These are phyloP conservation scores for Chiridota heheva DNA, from an alignment of 35 echinoderm and acorn worm species.

Conservation along the genomic window DNA sequence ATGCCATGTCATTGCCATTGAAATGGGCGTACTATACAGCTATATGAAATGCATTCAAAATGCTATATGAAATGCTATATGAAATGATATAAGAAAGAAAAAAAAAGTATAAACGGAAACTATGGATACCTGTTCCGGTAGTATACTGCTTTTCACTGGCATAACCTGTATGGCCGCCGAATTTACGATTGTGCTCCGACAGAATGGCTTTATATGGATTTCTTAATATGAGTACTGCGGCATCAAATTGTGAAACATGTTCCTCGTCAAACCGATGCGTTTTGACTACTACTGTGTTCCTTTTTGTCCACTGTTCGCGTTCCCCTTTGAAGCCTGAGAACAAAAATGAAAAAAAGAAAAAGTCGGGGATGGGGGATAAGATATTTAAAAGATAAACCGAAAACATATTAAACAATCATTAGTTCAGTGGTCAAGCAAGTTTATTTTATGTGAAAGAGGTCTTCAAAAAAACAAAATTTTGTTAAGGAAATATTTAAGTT, in stretches of 20 bases:
- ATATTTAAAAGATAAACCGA: too few species aligned
- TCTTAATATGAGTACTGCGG: constrained; percentile 67
- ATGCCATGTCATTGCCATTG: too few species aligned
- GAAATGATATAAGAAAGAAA: background rate
- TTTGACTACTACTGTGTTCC: constrained; percentile 80
- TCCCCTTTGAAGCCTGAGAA: constrained; percentile 82
- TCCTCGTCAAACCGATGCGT: constrained; percentile 79
- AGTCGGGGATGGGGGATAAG: too few species aligned
- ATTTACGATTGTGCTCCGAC: constrained; percentile 95
- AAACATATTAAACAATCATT: too few species aligned
- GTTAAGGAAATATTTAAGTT: too few species aligned
- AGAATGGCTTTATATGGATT: constrained; percentile 98
- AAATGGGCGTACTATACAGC: too few species aligned
- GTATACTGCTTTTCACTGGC: constrained; percentile 83
- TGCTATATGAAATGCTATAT: background rate
- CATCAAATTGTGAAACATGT: constrained; percentile 67
- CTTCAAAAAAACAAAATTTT: too few species aligned
- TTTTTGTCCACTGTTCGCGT: constrained; percentile 76
- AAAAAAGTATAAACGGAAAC: background rate
- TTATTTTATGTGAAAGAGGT: too few species aligned
- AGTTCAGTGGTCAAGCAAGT: too few species aligned
- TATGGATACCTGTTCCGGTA: constrained; percentile 76
- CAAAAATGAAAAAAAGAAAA: too few species aligned
- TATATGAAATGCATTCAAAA: background rate
- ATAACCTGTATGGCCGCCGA: constrained; percentile 88